phyloP scores from a whole-genome alignment of 2,113 vertebrate genomes.

The Cichladusa arquata region DNA sequence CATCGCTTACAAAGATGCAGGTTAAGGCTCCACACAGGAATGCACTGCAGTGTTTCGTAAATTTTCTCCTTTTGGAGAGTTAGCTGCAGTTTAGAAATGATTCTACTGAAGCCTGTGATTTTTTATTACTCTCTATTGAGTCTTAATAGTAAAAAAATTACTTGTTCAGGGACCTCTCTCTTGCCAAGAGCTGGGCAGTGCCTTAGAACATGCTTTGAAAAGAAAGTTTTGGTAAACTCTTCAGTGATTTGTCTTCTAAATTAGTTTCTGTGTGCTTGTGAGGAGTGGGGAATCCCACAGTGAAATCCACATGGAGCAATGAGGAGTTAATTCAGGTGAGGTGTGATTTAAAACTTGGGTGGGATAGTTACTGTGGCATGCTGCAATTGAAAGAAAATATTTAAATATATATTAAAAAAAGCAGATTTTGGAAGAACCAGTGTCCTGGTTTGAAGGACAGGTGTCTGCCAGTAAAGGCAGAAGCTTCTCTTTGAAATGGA shows the following conservation, averaged over 20 bases:
- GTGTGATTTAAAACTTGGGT: not conserved
- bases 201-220: not conserved
- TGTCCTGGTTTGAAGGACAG: no score
- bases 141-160: not conserved
- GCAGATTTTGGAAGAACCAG: not conserved
- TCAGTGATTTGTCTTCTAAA: not conserved
- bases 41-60: accelerated
- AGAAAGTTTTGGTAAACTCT: not conserved
- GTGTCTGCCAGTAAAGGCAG: no score
- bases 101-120: accelerated
- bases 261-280: not conserved
- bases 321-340: not conserved
- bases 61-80: not conserved
- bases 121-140: not conserved
- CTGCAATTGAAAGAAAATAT: not conserved
- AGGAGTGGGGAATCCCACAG: not conserved
- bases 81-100: not conserved
- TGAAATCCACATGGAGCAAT: not conserved
- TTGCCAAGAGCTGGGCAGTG: not conserved
- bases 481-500: no score
- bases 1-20: not conserved
- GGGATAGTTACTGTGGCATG: not conserved
- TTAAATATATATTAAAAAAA: not conserved
- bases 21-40: not conserved
- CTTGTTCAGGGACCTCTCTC: not conserved